Base-by-base conservation (phyloP, 2,888 invertebrate species). In the Rutpela maculata region DNA sequence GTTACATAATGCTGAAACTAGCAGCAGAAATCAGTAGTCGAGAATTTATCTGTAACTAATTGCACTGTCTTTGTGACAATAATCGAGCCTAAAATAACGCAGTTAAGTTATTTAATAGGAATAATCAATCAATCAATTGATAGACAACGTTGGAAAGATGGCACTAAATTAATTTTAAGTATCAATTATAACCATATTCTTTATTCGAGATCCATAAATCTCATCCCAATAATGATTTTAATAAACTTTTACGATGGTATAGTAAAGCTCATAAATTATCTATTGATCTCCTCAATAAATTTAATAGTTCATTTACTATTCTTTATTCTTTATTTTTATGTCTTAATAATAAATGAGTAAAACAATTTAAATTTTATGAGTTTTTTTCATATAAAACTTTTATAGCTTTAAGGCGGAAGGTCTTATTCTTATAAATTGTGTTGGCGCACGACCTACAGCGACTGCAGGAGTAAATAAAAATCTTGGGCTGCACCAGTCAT, bases 331-430 rank as follows among this genome's bases (percentile, higher is more conserved):
- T 31, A 60, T 26, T 68, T 68, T 68, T 68, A 68, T 57, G 68
- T 56, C 68, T 68, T 56, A 68, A 68, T 68, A 68, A 68, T 68
- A 68, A 68, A 68, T 26, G 67, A 50, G 56, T n/a, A 43, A 68
- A 56, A 31, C 56, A 55, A 31, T 68, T 68, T 68, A 12, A 65
- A 68, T 35, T 68, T 68, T 57, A 68, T 31, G 31, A 3, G 31
- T n/a, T 31, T 68, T 68, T 67, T 67, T 67, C 55, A 43, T 68
- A 68, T 68, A 68, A 56, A 31, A 31, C 1, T 68, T 68, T 68
- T 68, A 68, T 50, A 15, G 50, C 22, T 18, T 0, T 55, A 12
- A 22, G 66, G n/a, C 55, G 22, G 12, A 43, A 43, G 9, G 22
- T 22, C 19, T 50, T n/a, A n/a, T n/a, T 19, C 43, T 50, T 67